Base-by-base conservation (phyloP, 2,113 vertebrate genomes). In the Mormyrus iriodes region DNA sequence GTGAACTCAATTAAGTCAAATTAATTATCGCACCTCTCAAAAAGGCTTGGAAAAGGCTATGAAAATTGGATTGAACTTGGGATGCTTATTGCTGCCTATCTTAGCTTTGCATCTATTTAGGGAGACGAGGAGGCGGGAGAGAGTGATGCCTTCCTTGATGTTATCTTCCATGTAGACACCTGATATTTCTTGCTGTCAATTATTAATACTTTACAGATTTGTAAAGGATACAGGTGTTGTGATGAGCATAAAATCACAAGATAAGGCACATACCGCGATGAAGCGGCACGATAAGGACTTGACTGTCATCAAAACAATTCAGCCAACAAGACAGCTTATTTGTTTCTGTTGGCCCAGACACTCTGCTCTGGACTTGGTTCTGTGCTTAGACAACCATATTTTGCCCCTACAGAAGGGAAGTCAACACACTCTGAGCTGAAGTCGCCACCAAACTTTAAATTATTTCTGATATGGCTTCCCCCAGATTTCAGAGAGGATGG, bases 101-200 rank as follows among this genome's bases (percentile, higher is more conserved):
- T 51, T 27, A 82, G 76, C 39, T 4, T 51, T 27, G 12, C n/a
- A 52, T 85, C 5, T 85, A 82, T 44, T 82, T 82, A 42, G 76
- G 21, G 39, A 44, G 76, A 82, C 3, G 27, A 15, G 2, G 35
- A 13, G 19, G 35, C 1, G 79, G 24, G 9, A 84, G 42, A 49
- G 8, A 84, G 82, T 4, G 44, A 44, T 48, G 39, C 7, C 39
- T 46, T 83, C 13, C 39, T 21, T 49, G 39, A 84, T 84, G 21
- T n/a, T 84, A 84, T 84, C 35, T 35, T 79, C 73, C 73, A 79
- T 79, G 35, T 19, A 79, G 73, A 79, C 73, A 79, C 73, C 35
- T 42, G 39, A 17, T n/a, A 84, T 84, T 84, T 84, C 82, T 19
- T 48, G 21, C 19, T 46, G 39, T 84, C 21, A 46, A 48, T 84